These are phyloP conservation scores for Xiphorhynchus elegans DNA, from an alignment of 2,113 vertebrate genomes.

Conservation along the genomic window DNA sequence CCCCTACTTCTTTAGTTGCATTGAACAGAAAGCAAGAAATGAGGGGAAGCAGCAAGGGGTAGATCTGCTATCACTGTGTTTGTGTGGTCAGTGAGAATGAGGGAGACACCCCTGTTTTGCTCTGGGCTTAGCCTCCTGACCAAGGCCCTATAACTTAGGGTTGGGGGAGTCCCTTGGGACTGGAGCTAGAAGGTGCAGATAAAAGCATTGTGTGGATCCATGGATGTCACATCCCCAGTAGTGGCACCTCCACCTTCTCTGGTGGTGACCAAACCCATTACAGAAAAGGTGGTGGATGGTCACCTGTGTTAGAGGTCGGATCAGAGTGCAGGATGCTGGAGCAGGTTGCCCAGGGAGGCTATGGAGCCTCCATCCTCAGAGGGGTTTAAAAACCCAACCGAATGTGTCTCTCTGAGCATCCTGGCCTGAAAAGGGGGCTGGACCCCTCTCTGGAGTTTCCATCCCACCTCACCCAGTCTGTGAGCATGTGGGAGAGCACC, in stretches of 20 bases:
- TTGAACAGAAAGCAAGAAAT: not conserved
- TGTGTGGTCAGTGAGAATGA: not conserved
- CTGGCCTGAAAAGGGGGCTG: not conserved
- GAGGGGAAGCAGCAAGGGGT: fast-evolving
- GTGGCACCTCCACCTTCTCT: not conserved
- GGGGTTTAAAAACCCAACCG: not conserved
- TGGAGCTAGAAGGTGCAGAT: not conserved
- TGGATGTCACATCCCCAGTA: not conserved
- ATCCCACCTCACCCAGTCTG: not conserved
- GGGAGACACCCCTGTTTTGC: not conserved
- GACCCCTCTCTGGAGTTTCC: not conserved
- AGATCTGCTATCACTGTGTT: not conserved
- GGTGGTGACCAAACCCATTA: not conserved
- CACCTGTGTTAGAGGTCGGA: not conserved
- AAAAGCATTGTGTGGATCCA: not conserved
- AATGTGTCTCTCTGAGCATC: not conserved
- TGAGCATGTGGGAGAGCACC: not conserved
- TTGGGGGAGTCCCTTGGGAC: not conserved
- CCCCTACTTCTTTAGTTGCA: not conserved
- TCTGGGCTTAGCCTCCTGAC: not conserved
- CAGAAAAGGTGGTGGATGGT: not conserved
- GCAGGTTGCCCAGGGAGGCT: not conserved
- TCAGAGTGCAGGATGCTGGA: not conserved
- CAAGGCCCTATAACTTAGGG: not conserved
- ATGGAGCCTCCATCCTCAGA: not conserved